A percentile compares a stretch with the other conserved stretches of the same genome.
phyloP scores from a whole-genome alignment of 2,888 invertebrate species.

The Allacma fusca region DNA sequence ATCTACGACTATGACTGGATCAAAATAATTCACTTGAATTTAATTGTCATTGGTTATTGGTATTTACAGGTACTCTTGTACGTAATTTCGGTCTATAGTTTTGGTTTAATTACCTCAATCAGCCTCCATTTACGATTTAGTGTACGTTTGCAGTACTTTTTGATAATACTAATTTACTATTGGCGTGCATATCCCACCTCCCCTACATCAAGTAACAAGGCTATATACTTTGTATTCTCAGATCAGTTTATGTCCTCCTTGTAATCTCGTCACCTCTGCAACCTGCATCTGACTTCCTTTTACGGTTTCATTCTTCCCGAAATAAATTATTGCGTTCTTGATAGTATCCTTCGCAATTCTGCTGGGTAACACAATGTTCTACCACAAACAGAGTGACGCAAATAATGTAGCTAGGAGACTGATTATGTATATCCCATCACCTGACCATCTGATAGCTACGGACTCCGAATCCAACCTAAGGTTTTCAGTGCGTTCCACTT shows the following conservation, averaged over 20 bases:
- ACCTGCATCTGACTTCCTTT: too few relatives aligned
- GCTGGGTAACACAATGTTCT: not conserved
- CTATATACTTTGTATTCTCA: slow-evolving; percentile 16
- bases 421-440: not conserved
- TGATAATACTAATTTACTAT: slow-evolving; percentile 22
- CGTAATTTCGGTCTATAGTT: slow-evolving; percentile 28
- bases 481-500: slow-evolving; percentile 31
- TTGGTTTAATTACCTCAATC: not conserved
- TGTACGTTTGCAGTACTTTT: slow-evolving; percentile 3
- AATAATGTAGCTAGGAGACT: not conserved
- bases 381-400: not conserved
- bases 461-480: slow-evolving; percentile 10
- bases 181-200: not conserved
- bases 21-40: slow-evolving; percentile 5
- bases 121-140: slow-evolving; percentile 16
- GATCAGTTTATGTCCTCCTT: not conserved
- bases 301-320: not conserved
- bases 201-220: not conserved
- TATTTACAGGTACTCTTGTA: slow-evolving; percentile 40
- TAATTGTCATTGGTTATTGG: not conserved
- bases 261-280: not conserved
- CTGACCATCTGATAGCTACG: not conserved
- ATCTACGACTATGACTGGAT: too few relatives aligned
- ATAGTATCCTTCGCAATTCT: not conserved
- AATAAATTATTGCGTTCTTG: slow-evolving; percentile 7